Conservation (phyloP, 1,140 invertebrate genomes). For the Anagrus nilaparvatae region DNA sequence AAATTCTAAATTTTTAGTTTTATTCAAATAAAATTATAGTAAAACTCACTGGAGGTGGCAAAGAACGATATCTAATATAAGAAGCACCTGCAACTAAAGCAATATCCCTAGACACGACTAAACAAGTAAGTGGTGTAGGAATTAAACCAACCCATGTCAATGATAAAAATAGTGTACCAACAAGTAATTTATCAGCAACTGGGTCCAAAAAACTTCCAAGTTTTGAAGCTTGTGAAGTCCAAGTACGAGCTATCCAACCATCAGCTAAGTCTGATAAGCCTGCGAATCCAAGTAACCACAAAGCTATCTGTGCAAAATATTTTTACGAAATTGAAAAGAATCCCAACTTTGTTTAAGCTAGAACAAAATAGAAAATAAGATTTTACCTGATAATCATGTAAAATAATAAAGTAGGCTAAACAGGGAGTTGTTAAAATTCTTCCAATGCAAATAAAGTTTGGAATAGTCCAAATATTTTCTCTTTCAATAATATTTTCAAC, state of each 20-base stretch:
- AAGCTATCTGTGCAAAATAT: conserved; percentile 26
- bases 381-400: conserved; percentile 61
- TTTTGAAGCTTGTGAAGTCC: conserved; percentile 80
- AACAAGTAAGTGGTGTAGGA: conserved; percentile 70
- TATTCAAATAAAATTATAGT: background rate
- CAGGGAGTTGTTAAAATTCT: conserved; percentile 78
- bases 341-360: background rate
- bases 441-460: conserved; percentile 77
- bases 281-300: conserved; percentile 35
- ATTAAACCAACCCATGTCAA: conserved; percentile 78
- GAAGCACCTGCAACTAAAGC: conserved; percentile 73
- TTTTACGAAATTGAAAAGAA: background rate
- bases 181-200: conserved; percentile 91
- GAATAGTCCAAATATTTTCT: conserved; percentile 89
- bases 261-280: conserved; percentile 50
- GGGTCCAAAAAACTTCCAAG: conserved; percentile 95
- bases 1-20: background rate
- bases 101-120: conserved; percentile 78
- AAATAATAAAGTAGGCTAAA: conserved; percentile 71
- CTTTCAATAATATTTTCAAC: conserved; percentile 41
- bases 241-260: conserved; percentile 91
- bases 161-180: conserved; percentile 79
- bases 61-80: conserved; percentile 79
- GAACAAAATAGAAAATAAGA: conserved; percentile 6
- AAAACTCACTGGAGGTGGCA: conserved; percentile 72